Percentiles rank a stretch among this genome's conserved stretches.
These are phyloP conservation scores for Bubo blakistoni DNA, from an alignment of 2,113 vertebrate genomes.

Conservation along the genomic window DNA sequence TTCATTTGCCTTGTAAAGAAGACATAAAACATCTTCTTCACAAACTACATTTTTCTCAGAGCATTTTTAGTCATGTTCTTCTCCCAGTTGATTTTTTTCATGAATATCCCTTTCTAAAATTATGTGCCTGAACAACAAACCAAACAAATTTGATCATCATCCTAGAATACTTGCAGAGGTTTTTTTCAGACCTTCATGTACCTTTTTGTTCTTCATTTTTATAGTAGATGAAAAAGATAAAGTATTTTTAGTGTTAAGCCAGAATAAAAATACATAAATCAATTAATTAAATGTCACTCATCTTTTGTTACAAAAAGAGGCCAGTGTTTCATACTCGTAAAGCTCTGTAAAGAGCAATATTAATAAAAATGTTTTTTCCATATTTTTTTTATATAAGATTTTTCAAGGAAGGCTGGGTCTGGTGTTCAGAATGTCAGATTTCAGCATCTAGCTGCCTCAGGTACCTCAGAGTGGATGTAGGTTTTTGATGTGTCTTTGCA, in stretches of 20 bases:
- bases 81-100: background rate
- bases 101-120: background rate
- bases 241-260: background rate
- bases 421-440: background rate
- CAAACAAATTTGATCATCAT: background rate
- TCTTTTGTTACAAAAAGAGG: background rate
- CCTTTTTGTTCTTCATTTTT: background rate
- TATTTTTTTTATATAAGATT: background rate
- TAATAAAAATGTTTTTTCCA: background rate
- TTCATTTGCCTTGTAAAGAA: slow-evolving; percentile 10
- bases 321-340: background rate
- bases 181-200: background rate
- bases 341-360: background rate
- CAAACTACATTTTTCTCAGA: background rate
- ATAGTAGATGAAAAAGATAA: background rate
- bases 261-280: background rate
- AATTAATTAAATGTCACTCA: background rate
- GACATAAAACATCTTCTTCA: background rate
- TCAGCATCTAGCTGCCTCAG: background rate
- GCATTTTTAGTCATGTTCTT: background rate
- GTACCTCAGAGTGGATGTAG: background rate
- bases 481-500: background rate
- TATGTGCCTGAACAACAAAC: background rate
- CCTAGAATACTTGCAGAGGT: background rate
- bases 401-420: background rate